A percentile compares a stretch with the other conserved stretches of the same genome.
These are phyloP conservation scores for Oryctolagus cuniculus DNA, from an alignment of 2,113 vertebrate species.

Conservation along the genomic window mOryCun1.1 NC_091432.1:108465501-108466000, in stretches of 20 bases:
- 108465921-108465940: background rate
- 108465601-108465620: background rate
- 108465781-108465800: background rate
- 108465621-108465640: background rate
- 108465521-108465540: background rate
- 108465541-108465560: background rate
- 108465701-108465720: background rate
- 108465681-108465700: background rate
- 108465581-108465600: background rate
- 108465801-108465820: background rate
- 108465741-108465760: background rate
- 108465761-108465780: background rate
- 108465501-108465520: background rate
- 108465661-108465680: too few species aligned
- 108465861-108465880: background rate
- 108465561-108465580: background rate
- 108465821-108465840: too few species aligned
- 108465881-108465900: background rate
- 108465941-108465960: background rate
- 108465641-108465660: background rate
- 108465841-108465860: background rate
- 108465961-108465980: background rate
- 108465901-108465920: background rate
- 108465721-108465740: background rate
- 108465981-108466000: conserved; percentile 19